phyloP scores from a whole-genome alignment of 2,888 invertebrate species.

The Sarcophaga subvicina region DNA sequence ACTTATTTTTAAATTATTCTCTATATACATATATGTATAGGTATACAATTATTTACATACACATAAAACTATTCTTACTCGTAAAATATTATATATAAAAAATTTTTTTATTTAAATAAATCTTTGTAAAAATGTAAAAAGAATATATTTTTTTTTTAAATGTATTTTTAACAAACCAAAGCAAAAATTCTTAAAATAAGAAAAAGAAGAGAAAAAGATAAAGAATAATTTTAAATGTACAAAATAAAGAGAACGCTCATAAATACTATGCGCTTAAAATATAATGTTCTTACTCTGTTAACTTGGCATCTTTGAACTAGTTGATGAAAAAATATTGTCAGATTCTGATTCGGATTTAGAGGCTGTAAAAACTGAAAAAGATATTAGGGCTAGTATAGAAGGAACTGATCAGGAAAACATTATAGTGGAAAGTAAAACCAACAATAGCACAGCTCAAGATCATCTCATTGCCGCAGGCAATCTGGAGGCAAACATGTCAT shows the following conservation, averaged over 20 bases:
- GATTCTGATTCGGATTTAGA: not conserved
- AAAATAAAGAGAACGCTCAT: conserved; percentile 27
- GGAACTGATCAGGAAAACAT: not conserved
- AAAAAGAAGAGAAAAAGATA: not conserved
- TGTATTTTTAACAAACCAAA: not conserved
- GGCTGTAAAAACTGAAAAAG: not conserved
- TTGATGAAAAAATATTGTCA: not conserved
- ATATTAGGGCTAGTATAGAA: not conserved
- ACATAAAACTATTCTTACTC: conserved; percentile 8
- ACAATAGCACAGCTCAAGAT: not conserved
- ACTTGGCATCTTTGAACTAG: not conserved
- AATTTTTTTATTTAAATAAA: not conserved
- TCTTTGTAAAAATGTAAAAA: not conserved
- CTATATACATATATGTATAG: not conserved
- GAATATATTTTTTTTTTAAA: not conserved
- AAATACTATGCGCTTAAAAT: not conserved
- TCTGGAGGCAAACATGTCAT: not conserved
- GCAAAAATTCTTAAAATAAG: not conserved
- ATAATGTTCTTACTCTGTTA: conserved; percentile 1
- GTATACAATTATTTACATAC: conserved; percentile 4
- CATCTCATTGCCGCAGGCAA: not conserved
- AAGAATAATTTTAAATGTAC: conserved; percentile 2
- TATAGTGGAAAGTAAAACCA: not conserved
- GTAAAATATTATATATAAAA: not conserved
- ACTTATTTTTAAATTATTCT: conserved; percentile 1